These are phyloP conservation scores for Calcarius ornatus DNA, from an alignment of 2,113 vertebrate species.

Conservation along the genomic window DNA sequence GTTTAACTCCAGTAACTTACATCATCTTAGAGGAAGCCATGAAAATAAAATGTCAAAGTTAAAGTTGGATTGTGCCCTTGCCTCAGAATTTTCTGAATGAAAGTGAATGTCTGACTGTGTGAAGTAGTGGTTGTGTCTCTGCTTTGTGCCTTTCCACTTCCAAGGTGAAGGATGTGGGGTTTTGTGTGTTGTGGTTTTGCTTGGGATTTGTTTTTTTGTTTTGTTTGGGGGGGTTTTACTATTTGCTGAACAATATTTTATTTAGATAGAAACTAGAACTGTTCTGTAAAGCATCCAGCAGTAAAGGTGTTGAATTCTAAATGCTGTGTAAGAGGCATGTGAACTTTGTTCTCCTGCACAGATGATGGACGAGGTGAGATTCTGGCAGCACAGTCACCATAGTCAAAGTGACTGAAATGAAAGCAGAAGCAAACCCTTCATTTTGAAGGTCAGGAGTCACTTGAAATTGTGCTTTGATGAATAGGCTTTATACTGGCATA, in stretches of 20 bases:
- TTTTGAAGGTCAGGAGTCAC: constrained; percentile 45
- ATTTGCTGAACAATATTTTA: background rate
- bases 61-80: background rate
- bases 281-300: background rate
- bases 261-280: background rate
- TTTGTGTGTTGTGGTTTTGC: background rate
- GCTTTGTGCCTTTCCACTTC: background rate
- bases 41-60: background rate
- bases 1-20: background rate
- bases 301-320: background rate
- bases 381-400: background rate
- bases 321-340: background rate
- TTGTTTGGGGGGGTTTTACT: background rate
- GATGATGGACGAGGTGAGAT: background rate
- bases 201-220: background rate
- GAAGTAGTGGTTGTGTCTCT: background rate
- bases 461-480: constrained; percentile 47
- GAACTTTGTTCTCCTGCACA: background rate
- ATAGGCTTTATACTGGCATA: background rate
- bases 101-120: background rate
- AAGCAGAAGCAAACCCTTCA: constrained; percentile 28
- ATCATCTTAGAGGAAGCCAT: background rate
- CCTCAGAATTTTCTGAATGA: background rate
- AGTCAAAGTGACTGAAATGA: background rate
- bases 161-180: background rate